A percentile compares a stretch with the other conserved stretches of the same genome.
These are phyloP conservation scores for Megathymus violae DNA, from an alignment of 1,140 invertebrate species.

Conservation along the genomic window DNA sequence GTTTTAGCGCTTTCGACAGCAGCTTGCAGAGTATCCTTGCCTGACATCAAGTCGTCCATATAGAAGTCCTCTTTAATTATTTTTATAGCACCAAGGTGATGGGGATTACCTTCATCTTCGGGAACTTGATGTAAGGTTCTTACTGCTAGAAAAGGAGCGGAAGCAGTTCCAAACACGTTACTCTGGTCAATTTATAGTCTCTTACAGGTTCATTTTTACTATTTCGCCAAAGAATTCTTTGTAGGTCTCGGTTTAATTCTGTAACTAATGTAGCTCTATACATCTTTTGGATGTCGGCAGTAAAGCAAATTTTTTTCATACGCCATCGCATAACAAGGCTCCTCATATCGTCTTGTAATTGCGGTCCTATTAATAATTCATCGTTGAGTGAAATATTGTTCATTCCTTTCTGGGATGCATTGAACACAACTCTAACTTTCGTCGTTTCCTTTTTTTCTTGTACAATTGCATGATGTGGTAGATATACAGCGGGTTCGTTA, in stretches of 20 bases:
- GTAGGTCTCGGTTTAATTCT: constrained; percentile 8
- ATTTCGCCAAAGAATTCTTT: constrained; percentile 18
- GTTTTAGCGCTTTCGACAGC: constrained; percentile 26
- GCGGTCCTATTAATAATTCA: constrained; percentile 34
- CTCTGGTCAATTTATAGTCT: constrained; percentile 10
- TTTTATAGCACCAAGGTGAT: not conserved
- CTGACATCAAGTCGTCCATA: constrained; percentile 63
- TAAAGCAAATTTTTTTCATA: constrained; percentile 3
- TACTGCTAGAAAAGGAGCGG: constrained; percentile 16
- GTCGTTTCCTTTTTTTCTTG: constrained; percentile 35
- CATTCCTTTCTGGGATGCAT: constrained; percentile 33
- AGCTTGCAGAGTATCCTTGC: constrained; percentile 39
- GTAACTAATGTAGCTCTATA: constrained; percentile 16
- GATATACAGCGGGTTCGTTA: constrained; percentile 27
- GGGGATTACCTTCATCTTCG: not conserved
- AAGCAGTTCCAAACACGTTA: constrained; percentile 25
- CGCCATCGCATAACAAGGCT: constrained; percentile 14
- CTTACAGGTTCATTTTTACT: constrained; percentile 9
- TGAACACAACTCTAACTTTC: constrained; percentile 33
- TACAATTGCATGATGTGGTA: constrained; percentile 40
- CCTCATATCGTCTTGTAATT: constrained; percentile 40
- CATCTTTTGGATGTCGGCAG: constrained; percentile 12
- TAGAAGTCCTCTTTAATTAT: constrained; percentile 43
- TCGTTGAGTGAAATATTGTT: constrained; percentile 49
- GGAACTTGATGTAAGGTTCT: constrained; percentile 1